Evolutionary conservation across 2,888 invertebrate genomes (phyloP), one percentile per base, ranked within the genome.

Genomic region (Lydus trimaculatus): DNA sequence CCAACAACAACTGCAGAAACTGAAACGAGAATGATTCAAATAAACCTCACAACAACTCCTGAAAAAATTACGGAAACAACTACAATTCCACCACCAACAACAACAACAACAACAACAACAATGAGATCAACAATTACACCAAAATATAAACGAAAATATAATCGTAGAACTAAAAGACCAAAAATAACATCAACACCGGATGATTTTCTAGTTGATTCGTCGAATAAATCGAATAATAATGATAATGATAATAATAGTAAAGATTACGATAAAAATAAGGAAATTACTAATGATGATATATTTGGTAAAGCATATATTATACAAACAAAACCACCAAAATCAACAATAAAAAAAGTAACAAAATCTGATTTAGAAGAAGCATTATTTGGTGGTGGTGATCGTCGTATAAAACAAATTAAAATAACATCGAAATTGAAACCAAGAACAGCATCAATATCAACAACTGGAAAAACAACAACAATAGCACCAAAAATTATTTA

Each of bases 401-500:
- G 64, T 8, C 33, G 66, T 9, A 39, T 43, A n/a, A 63, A 74
- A 66, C 65, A 65, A 28, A 62, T 67, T 8, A 67, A 67, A 56
- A n/a, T 64, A 11, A 68, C 60, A 61, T 71, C 71, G 3, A 70
- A 66, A 65, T 23, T 70, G 9, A 43, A 61, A 66, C 43, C 33
- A 58, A 28, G 63, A 60, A 67, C 71, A n/a, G 60, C 75, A 43
- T 31, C 20, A n/a, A 17, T 8, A 39, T 23, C 13, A 17, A 56
- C 48, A 28, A 20, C n/a, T n/a, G n/a, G n/a, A n/a, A n/a, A n/a
- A 52, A 31, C 25, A 13, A 11, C 65, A 31, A 20, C 65, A 20
- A 64, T 66, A 48, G 39, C 67, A 23, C 70, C 76, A 1, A 81
- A 79, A 70, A 76, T 83, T 25, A 82, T 83, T 65, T 84, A 79